phyloP scores from a whole-genome alignment of 2,888 invertebrate genomes.

The Agriopis aurantiaria region DNA sequence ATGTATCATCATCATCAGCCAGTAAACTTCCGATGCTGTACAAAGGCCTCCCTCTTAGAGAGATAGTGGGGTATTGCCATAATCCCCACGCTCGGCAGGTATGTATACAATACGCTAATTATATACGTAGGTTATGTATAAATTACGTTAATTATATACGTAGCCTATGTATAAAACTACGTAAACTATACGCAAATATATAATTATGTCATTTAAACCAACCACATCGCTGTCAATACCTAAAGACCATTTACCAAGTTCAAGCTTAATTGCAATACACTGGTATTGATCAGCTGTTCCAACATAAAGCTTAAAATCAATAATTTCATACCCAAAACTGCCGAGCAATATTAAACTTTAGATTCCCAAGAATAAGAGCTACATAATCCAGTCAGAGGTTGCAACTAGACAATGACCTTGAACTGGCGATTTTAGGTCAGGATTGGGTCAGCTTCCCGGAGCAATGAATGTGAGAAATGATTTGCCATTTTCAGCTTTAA shows the following conservation, averaged over 20 bases:
- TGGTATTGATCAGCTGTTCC: constrained; percentile 34
- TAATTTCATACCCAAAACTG: constrained; percentile 13
- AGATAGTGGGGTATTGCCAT: too few relatives aligned
- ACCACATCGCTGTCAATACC: neutral
- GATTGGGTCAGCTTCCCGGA: constrained; percentile 51
- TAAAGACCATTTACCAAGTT: constrained; percentile 26
- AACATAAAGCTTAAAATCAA: constrained; percentile 46
- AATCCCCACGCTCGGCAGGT: too few relatives aligned
- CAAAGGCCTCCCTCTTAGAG: too few relatives aligned
- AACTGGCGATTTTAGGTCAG: constrained; percentile 59
- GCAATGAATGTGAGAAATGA: constrained; percentile 5
- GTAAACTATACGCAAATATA: too few relatives aligned
- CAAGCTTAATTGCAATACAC: constrained; percentile 36
- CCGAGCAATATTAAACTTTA: constrained; percentile 28
- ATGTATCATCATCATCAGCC: too few relatives aligned
- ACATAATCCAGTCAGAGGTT: constrained; percentile 33
- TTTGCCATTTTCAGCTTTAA: constrained; percentile 15
- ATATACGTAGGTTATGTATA: too few relatives aligned
- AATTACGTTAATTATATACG: too few relatives aligned
- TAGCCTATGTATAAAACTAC: too few relatives aligned
- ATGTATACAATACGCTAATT: too few relatives aligned
- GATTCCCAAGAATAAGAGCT: constrained; percentile 8
- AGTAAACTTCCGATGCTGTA: too few relatives aligned
- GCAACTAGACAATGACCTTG: constrained; percentile 52
- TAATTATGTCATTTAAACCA: neutral